These are phyloP conservation scores for Drosophila mimetica DNA, from an alignment of 2,888 invertebrate genomes.

Conservation along the genomic window DNA sequence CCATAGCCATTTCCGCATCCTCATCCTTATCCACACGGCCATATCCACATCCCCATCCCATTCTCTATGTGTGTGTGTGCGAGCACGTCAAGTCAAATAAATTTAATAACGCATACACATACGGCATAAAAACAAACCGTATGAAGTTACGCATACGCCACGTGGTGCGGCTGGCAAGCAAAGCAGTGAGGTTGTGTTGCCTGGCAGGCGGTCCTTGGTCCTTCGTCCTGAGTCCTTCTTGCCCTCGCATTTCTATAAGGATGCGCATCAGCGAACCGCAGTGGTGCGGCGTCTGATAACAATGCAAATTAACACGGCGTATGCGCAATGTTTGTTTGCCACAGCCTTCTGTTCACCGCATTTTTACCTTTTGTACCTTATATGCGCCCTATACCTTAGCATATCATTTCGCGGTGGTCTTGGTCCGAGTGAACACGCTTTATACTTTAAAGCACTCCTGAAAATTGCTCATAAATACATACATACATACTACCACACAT, in stretches of 20 bases:
- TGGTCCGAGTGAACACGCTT: constrained; percentile 44
- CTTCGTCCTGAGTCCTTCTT: constrained; percentile 1
- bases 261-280: constrained; percentile 65
- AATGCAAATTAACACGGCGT: constrained; percentile 72
- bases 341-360: constrained; percentile 43
- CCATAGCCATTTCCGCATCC: constrained; percentile 7
- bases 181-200: constrained; percentile 51
- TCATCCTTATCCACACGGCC: constrained; percentile 5
- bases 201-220: constrained; percentile 31
- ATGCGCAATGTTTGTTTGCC: constrained; percentile 62
- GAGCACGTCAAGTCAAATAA: constrained; percentile 78
- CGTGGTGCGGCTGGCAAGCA: constrained; percentile 47
- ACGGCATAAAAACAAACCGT: constrained; percentile 55
- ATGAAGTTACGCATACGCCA: constrained; percentile 69
- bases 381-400: constrained; percentile 62
- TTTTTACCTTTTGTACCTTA: constrained; percentile 58
- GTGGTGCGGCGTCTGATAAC: constrained; percentile 59
- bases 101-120: constrained; percentile 77
- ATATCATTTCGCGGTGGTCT: constrained; percentile 58
- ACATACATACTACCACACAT: constrained; percentile 8
- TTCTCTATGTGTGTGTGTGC: constrained; percentile 40
- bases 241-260: constrained; percentile 55
- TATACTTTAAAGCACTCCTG: constrained; percentile 75
- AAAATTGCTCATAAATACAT: constrained; percentile 74
- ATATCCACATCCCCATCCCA: constrained; percentile 14